A percentile compares a stretch with the other conserved stretches of the same genome.
Conservation (phyloP, 2,113 vertebrate species). For the Eolophus roseicapilla region DNA sequence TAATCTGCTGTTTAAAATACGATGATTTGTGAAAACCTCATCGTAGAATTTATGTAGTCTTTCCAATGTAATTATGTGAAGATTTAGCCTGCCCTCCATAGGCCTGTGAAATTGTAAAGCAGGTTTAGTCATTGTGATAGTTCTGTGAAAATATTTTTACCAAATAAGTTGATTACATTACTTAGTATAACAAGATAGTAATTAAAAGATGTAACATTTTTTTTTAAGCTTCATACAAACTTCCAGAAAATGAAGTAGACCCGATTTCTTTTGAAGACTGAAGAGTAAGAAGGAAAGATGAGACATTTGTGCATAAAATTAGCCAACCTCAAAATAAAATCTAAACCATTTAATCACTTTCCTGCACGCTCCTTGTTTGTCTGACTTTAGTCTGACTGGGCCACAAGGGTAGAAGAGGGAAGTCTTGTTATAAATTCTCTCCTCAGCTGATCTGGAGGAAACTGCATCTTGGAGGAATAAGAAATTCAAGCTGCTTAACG, state of each 20-base stretch:
- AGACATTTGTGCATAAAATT: neutral
- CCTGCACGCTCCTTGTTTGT: neutral
- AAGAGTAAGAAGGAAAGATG: neutral
- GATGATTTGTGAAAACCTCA: neutral
- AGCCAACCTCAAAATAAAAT: neutral
- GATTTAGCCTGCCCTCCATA: neutral
- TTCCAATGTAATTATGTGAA: slow-evolving; percentile 31
- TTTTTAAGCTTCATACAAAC: neutral
- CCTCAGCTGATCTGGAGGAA: neutral
- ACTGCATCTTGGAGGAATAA: neutral
- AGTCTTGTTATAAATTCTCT: neutral
- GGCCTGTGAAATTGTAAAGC: slow-evolving; percentile 37
- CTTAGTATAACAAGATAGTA: neutral
- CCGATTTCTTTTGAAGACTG: neutral
- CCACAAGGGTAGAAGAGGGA: neutral
- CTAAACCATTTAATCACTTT: neutral
- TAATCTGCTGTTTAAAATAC: neutral
- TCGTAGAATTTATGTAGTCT: slow-evolving; percentile 5
- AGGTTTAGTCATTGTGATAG: neutral
- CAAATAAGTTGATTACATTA: neutral
- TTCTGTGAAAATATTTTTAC: neutral
- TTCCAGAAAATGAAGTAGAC: neutral
- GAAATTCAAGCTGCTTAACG: neutral
- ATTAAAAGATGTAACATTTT: neutral
- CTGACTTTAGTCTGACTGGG: neutral